Conservation (phyloP, 2,888 invertebrate species). For the Oligia latruncula region DNA sequence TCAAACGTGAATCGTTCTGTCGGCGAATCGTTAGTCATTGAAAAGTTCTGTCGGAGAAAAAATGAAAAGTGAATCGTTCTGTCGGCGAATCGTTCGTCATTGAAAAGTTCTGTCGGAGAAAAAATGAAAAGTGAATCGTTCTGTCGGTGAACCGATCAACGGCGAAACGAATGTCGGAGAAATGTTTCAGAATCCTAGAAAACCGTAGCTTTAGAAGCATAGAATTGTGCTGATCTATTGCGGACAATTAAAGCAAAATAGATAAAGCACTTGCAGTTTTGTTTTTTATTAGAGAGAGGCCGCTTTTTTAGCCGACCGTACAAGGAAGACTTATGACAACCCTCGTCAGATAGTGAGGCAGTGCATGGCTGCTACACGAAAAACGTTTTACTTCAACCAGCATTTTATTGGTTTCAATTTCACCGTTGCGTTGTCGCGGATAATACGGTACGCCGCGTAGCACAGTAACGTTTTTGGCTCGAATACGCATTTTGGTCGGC, state of each 20-base stretch:
- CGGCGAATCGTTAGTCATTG: too few species aligned
- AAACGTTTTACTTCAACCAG: constrained; percentile 86
- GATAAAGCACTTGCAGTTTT: background rate
- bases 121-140: too few species aligned
- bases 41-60: too few species aligned
- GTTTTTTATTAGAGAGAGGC: background rate
- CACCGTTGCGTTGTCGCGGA: constrained; percentile 82
- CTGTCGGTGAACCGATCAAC: too few species aligned
- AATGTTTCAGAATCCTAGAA: too few species aligned
- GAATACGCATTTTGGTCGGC: constrained; percentile 55
- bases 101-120: too few species aligned
- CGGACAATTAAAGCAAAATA: background rate
- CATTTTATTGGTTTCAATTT: constrained; percentile 90
- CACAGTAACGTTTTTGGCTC: constrained; percentile 70
- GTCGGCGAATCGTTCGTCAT: too few species aligned
- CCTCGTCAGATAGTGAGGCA: constrained; percentile 80
- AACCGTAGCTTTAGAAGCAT: too few species aligned
- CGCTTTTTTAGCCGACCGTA: constrained; percentile 28
- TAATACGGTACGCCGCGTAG: constrained; percentile 69
- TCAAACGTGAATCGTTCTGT: too few species aligned
- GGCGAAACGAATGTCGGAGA: too few species aligned
- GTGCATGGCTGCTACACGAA: constrained; percentile 78
- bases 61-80: too few species aligned
- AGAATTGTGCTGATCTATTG: background rate
- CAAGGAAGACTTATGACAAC: constrained; percentile 89